Percentiles rank a stretch among this genome's conserved stretches.
phyloP scores from a whole-genome alignment of 2,888 invertebrate genomes.

The Lasioglossum leucozonium region DNA sequence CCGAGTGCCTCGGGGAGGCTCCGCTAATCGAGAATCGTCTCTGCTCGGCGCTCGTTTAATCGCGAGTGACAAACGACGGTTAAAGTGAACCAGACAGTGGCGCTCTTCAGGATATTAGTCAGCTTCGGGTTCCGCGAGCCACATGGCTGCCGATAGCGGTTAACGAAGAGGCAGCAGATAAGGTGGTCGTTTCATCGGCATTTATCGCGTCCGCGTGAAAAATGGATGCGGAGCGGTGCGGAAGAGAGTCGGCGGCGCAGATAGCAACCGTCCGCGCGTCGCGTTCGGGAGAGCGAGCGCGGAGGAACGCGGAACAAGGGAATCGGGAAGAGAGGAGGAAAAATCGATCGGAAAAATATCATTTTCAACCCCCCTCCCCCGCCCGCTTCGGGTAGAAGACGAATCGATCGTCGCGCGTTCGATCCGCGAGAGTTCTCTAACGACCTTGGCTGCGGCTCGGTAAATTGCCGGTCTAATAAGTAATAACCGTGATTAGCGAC shows the following conservation, averaged over 20 bases:
- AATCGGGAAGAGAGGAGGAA: neutral
- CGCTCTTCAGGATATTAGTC: no score
- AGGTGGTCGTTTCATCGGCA: constrained; percentile 23
- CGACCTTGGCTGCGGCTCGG: constrained; percentile 31
- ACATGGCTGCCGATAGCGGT: neutral
- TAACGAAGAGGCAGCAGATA: constrained; percentile 37
- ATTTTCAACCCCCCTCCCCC: no score
- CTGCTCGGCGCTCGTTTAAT: no score
- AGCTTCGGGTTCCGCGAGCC: no score
- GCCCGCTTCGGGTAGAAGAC: no score
- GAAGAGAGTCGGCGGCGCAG: neutral
- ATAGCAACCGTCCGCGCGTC: no score
- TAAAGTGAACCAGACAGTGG: no score
- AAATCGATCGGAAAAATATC: neutral
- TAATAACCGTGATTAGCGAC: constrained; percentile 66
- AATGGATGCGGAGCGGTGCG: constrained; percentile 10
- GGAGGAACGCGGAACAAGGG: constrained; percentile 1
- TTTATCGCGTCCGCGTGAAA: constrained; percentile 38
- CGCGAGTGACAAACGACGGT: no score
- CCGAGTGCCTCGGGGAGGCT: no score
- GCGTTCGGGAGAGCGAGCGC: neutral
- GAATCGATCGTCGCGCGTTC: neutral
- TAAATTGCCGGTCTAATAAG: constrained; percentile 62
- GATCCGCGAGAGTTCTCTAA: neutral
- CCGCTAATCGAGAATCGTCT: no score